Evolutionary conservation across 2,797 vertebrate genomes (phyloP), one percentile per base, ranked within the genome.

Genomic region (Anas acuta): DNA sequence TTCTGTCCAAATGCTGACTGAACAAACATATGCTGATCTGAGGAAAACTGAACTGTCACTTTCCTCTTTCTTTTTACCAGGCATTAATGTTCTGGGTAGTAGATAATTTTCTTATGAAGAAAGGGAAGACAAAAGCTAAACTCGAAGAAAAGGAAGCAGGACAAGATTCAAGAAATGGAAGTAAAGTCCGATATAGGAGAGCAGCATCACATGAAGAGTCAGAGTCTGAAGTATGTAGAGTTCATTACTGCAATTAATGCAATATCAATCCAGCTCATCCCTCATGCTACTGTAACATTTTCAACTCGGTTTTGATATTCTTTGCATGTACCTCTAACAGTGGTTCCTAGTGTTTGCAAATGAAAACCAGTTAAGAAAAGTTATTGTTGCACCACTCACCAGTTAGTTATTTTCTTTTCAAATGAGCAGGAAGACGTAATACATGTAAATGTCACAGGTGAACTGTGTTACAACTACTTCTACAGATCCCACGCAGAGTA

Each of bases 51-150:
- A 89, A 49, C 70, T 89, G 39, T 75, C 1, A 0, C 39, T 67
- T 70, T 82, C 69, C 11, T 16, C 16, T n/a, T 92, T 87, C 70
- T 75, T 62, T 86, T 91, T 62, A 77, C 84, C 78, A 99, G 99
- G 99, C 99, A 9, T 98, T 99, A 78, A 99, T 99, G 99, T 99
- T 99, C 97, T 99, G 99, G 99, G 99, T 99, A 88, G 99, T 99
- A 62, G 99, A 99, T 98, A 99, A 99, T 94, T 99, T 99, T 96
- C 98, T 99, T 76, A 99, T 99, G 99, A 99, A 99, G 97, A 99
- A 99, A 97, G 98, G 99, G 87, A 99, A 98, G 96, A 99, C 99
- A 98, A 99, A 99, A 99, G 99, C 99, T 96, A 99, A 99, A 95
- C 96, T 98, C 53, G 99, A 99, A 97, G 99, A 99, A 97, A 98